Evolutionary conservation across 2,797 vertebrate species (phyloP), one percentile per base, ranked within the genome.

Genomic region (Lithobates pipiens): DNA sequence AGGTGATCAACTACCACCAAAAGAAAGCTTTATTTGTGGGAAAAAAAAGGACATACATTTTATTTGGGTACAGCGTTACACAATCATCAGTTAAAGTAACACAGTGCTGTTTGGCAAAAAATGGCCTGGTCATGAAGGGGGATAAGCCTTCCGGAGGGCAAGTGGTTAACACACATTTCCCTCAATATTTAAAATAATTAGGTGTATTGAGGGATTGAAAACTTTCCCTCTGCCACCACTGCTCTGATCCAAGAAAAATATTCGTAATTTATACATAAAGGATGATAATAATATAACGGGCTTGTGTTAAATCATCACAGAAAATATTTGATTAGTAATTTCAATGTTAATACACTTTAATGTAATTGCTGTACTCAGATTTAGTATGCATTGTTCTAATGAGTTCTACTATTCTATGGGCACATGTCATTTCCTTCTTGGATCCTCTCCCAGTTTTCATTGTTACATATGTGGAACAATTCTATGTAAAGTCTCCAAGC

Each of bases 401-500:
- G 46, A 50, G 15, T 50, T 11, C 46, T 50, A 18, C 42, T 36
- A 18, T 36, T 10, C 61, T 42, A 18, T 67, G 34, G 27, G 23
- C 65, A 68, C 67, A 39, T 80, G 65, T 36, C 25, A 80, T 80
- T 44, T 29, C 54, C 34, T 46, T 71, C 29, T 34, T 72, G 67
- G 21, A 73, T 27, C 32, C 44, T 36, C 71, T 50, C 67, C 46
- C 77, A 42, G 15, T 76, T 76, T 50, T 46, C 70, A 50, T 63
- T 50, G 3, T 50, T 75, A 10, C 39, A 39, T 39, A 44, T 67
- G 63, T 76, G 42, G 39, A 76, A 76, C 18, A 76, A 68, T 83
- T 76, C 42, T 67, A 46, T 68, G 18, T 34, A 13, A 69, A 54
- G 25, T 46, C 81, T 68, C 42, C 42, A 25, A 68, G 63, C 29